These are phyloP conservation scores for Micoletzkya japonica DNA, from an alignment of 2,888 invertebrate genomes.

Conservation along the genomic window DNA sequence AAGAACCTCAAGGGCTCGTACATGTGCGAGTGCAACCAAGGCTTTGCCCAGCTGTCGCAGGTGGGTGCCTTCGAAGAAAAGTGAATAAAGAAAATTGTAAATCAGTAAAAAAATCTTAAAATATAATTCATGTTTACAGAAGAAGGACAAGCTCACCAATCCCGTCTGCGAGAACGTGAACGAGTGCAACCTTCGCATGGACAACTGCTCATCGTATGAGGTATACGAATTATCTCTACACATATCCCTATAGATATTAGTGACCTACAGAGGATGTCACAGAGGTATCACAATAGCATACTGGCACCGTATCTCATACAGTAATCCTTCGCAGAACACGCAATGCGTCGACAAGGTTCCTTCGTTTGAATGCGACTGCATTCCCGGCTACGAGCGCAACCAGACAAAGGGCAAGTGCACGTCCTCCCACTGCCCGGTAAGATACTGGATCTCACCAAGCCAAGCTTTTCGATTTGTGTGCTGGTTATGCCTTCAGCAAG, in stretches of 20 bases:
- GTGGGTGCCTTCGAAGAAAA: too few relatives aligned
- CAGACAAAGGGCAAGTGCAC: neutral
- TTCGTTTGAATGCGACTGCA: conserved; percentile 18
- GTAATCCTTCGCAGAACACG: conserved; percentile 19
- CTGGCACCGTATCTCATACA: neutral
- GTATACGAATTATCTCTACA: too few relatives aligned
- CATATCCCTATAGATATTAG: too few relatives aligned
- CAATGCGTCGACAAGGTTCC: conserved; percentile 4
- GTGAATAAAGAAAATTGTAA: too few relatives aligned
- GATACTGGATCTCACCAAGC: too few relatives aligned
- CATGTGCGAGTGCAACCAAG: conserved; percentile 22
- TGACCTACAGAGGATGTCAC: too few relatives aligned
- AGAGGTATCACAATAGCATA: too few relatives aligned
- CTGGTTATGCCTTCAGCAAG: too few relatives aligned
- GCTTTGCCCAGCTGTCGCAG: conserved; percentile 20
- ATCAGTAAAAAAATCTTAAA: too few relatives aligned
- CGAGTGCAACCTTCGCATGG: conserved; percentile 1
- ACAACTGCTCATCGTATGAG: conserved; percentile 20
- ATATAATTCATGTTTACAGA: too few relatives aligned
- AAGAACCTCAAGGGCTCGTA: conserved; percentile 13
- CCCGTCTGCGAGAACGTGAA: conserved; percentile 22
- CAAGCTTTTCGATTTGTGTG: too few relatives aligned
- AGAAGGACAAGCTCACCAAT: neutral
- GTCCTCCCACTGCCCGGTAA: neutral
- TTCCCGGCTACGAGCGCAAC: conserved; percentile 8